Evolutionary conservation across 2,113 vertebrate species (phyloP).

Genomic region (Columba janthina): DNA sequence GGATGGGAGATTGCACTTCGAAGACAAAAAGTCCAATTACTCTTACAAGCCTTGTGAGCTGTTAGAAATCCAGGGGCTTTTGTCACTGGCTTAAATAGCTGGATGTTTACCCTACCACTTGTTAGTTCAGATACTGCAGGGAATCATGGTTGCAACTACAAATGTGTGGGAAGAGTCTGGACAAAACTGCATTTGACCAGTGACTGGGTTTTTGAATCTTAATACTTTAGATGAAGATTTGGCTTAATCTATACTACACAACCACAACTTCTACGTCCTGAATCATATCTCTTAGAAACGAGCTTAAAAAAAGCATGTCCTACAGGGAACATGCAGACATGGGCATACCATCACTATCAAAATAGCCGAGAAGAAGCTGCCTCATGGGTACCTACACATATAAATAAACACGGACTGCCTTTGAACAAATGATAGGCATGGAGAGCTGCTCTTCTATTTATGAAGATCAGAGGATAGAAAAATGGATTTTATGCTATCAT

Average conservation of each 20-base stretch:
- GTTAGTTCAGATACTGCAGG: not conserved
- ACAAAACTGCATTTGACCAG: not conserved
- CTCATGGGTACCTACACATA: not conserved
- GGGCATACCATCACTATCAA: not conserved
- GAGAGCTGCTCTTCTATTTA: not conserved
- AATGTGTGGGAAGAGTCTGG: not conserved
- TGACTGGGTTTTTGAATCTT: not conserved
- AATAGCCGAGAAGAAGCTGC: not conserved
- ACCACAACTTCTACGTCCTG: not conserved
- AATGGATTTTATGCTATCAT: not conserved
- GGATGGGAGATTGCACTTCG: not conserved
- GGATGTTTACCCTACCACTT: not conserved
- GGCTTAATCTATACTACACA: not conserved
- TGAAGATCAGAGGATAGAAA: not conserved
- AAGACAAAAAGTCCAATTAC: not conserved
- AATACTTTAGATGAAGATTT: not conserved
- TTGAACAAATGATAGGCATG: not conserved
- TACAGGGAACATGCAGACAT: not conserved
- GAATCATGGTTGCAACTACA: not conserved
- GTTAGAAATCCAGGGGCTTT: not conserved
- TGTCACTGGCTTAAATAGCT: not conserved
- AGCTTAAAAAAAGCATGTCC: not conserved
- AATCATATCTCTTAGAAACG: not conserved
- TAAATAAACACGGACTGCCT: not conserved
- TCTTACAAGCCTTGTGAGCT: not conserved